These are phyloP conservation scores for human (Homo sapiens) DNA, from an alignment of 2,113 vertebrate species.

Conservation along the genomic window GRCh38 chr9:105560001-105560500, in stretches of 20 bases:
- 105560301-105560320: background rate
- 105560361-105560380: background rate
- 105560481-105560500: background rate
- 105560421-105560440: background rate
- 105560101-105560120: background rate
- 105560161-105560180: background rate
- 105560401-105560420: background rate
- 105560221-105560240: background rate
- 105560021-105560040: conserved; percentile 20
- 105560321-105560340: background rate
- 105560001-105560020: background rate
- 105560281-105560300: background rate
- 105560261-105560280: background rate
- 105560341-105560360: background rate
- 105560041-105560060: background rate
- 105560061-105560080: background rate
- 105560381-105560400: background rate
- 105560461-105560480: background rate
- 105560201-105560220: background rate
- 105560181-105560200: background rate
- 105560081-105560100: background rate
- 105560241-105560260: background rate
- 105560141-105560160: background rate
- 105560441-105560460: background rate
- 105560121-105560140: background rate